Conservation (phyloP, 2,113 vertebrate species). For the Corythaixoides concolor region DNA sequence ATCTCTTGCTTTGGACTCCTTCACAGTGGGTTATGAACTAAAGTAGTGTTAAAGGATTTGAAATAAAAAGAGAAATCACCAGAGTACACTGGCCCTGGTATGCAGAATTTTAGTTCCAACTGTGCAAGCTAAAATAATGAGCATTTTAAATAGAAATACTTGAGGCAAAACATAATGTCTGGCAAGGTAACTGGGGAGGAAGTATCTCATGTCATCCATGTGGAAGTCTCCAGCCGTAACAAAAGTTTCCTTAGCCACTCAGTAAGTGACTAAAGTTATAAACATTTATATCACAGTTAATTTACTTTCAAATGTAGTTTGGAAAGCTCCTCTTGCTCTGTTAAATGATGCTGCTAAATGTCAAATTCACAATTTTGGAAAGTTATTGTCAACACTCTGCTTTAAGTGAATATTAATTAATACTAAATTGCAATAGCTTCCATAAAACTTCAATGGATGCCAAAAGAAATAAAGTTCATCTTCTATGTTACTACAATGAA, state of each 20-base stretch:
- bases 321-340: slow-evolving; percentile 30
- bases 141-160: slow-evolving; percentile 26
- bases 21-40: not conserved
- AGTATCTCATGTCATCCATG: slow-evolving; percentile 41
- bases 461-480: not conserved
- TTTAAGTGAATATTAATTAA: slow-evolving; percentile 67
- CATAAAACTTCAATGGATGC: slow-evolving; percentile 1
- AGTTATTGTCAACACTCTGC: slow-evolving; percentile 50
- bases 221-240: not conserved
- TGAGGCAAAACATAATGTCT: slow-evolving; percentile 31
- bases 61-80: not conserved
- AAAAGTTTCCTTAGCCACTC: slow-evolving; percentile 34
- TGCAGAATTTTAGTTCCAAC: not conserved
- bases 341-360: slow-evolving; percentile 50
- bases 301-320: slow-evolving; percentile 42
- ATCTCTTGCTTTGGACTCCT: not conserved
- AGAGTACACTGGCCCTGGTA: not conserved
- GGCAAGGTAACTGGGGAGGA: slow-evolving; percentile 19
- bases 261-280: slow-evolving; percentile 35
- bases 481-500: not conserved
- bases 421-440: slow-evolving; percentile 34
- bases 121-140: not conserved
- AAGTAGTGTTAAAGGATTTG: not conserved
- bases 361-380: slow-evolving; percentile 49
- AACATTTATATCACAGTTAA: slow-evolving; percentile 52